Base-by-base conservation (phyloP, 2,113 vertebrate genomes). In the Nycticryphes semicollaris region DNA sequence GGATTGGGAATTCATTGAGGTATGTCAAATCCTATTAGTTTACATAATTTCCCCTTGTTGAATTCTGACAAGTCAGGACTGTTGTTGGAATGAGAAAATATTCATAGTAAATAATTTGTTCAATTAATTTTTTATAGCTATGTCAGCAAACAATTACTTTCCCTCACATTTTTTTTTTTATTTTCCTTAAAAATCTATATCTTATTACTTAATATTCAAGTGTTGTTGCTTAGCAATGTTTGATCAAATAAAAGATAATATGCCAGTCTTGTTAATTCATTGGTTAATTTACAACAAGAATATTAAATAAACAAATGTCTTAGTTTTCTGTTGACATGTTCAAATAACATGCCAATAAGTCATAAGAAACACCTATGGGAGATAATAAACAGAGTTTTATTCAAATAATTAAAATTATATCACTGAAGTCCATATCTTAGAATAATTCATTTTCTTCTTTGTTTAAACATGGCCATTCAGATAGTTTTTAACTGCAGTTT, bases 21-120 rank as follows among this genome's bases (percentile, higher is more conserved):
- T 97, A 76, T 95, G 95, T 89, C 93, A 97, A 98, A 98, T 97
- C 95, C 88, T 96, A 84, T 98, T 97, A 98, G 94, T 73, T 69
- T 93, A 97, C 92, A 89, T 97, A 92, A 96, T 97, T 97, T 96
- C 87, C 68, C 45, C 70, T 96, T 96, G 48, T 83, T 93, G 76
- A 95, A 93, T 97, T 95, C 70, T 94, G 84, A 84, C 30, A 91
- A 85, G 89, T 89, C 84, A 96, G 75, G 76, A 66, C 70, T 66
- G 18, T 75, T 93, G 90, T 83, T 92, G 78, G 67, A 93, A 83
- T 56, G 19, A 94, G 47, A 7, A 86, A 92, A 95, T 86, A 93
- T 68, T 86, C 39, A 51, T 30, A 50, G 16, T n/a, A 92, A 95
- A 93, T 60, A 91, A 78, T 74, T 81, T 5, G 53, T 87, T 95